These are phyloP conservation scores for Streptopelia turtur DNA, from an alignment of 2,797 vertebrate species.

Conservation along the genomic window DNA sequence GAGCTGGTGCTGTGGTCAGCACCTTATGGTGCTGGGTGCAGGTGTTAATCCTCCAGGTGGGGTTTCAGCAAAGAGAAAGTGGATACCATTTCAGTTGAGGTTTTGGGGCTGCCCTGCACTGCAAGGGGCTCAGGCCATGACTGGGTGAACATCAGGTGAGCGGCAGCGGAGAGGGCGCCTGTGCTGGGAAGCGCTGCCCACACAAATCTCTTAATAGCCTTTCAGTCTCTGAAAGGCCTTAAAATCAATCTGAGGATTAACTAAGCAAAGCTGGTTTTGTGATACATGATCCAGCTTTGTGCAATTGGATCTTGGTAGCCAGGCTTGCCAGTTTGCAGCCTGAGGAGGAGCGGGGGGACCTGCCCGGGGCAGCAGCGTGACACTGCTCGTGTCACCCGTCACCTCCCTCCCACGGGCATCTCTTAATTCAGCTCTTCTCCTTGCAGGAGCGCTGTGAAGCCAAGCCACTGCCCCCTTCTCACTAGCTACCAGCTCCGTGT, in stretches of 20 bases:
- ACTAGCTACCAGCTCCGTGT: fast-evolving
- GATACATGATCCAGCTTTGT: constrained; percentile 47
- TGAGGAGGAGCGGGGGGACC: not conserved
- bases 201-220: constrained; percentile 65
- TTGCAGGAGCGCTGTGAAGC: not conserved
- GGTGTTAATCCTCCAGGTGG: too few relatives aligned
- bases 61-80: not conserved
- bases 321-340: not conserved
- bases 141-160: not conserved
- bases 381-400: not conserved
- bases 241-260: constrained; percentile 72
- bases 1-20: too few relatives aligned
- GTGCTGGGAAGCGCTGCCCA: not conserved
- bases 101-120: not conserved
- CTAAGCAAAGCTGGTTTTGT: constrained; percentile 57
- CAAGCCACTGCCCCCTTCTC: not conserved
- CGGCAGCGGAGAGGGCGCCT: not conserved
- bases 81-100: not conserved
- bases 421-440: not conserved
- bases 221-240: constrained; percentile 44
- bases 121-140: not conserved
- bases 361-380: not conserved
- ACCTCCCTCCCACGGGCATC: fast-evolving
- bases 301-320: constrained; percentile 27
- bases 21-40: too few relatives aligned